phyloP scores from a whole-genome alignment of 1,140 invertebrate species.

The Drosophila watanabei region DNA sequence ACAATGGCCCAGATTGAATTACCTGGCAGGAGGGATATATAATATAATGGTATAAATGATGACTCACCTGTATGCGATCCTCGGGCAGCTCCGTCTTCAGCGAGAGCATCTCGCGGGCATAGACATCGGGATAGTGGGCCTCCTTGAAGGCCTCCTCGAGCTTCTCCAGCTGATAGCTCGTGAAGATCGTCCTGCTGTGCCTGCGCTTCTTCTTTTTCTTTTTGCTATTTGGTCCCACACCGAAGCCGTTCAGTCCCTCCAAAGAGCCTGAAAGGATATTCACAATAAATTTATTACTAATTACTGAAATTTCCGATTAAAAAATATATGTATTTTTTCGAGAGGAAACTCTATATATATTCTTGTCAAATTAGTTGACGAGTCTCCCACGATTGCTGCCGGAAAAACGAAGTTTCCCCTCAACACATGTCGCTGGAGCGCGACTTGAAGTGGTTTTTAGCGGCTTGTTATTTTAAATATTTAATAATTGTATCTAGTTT shows the following conservation, averaged over 20 bases:
- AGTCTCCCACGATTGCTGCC: conserved; percentile 52
- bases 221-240: conserved; percentile 87
- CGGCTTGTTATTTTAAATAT: conserved; percentile 77
- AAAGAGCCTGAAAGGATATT: conserved; percentile 62
- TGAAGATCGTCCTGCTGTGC: conserved; percentile 97
- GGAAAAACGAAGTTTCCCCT: conserved; percentile 10
- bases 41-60: not conserved
- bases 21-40: not conserved
- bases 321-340: not conserved
- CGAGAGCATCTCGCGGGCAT: conserved; percentile 98
- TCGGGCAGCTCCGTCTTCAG: conserved; percentile 99
- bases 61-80: conserved; percentile 98
- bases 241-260: conserved; percentile 89
- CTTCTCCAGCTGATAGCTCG: conserved; percentile 98
- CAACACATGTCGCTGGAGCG: conserved; percentile 61
- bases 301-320: no score
- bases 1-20: conserved; percentile 43
- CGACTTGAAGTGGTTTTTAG: conserved; percentile 66
- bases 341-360: not conserved
- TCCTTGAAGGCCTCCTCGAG: conserved; percentile 99
- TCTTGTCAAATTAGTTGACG: conserved; percentile 65
- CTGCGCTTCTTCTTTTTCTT: conserved; percentile 97
- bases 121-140: conserved; percentile 99
- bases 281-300: not conserved
- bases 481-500: conserved; percentile 84